A percentile compares a stretch with the other conserved stretches of the same genome.
Conservation (phyloP, 2,888 invertebrate species). For the Spisula solida region DNA sequence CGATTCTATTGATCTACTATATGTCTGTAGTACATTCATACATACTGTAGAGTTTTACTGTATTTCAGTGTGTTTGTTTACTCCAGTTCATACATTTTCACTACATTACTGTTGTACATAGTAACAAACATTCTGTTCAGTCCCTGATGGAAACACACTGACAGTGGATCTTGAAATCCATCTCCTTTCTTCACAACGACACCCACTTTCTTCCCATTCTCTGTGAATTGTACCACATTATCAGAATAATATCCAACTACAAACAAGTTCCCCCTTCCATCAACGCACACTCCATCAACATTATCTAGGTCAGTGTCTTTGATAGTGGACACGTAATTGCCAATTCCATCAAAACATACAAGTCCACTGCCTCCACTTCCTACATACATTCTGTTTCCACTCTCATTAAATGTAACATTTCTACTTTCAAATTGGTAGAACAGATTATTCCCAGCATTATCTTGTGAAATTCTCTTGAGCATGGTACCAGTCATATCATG, state of each 20-base stretch:
- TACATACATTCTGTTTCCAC: background rate
- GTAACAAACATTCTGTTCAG: too few relatives aligned
- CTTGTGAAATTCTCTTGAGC: conserved; percentile 2
- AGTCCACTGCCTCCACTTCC: background rate
- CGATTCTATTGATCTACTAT: too few relatives aligned
- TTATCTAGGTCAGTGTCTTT: background rate
- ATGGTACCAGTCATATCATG: conserved; percentile 29
- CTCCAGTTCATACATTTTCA: background rate
- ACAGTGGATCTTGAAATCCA: too few relatives aligned
- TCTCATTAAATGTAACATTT: background rate
- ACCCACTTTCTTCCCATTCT: conserved; percentile 30
- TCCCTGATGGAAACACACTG: background rate
- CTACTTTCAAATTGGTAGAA: background rate
- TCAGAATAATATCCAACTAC: conserved; percentile 19
- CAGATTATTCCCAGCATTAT: conserved; percentile 17
- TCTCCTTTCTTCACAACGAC: too few relatives aligned
- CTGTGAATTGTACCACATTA: conserved; percentile 27
- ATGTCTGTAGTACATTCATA: too few relatives aligned
- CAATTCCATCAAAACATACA: conserved; percentile 13
- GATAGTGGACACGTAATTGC: background rate
- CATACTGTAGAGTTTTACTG: too few relatives aligned
- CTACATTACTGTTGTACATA: too few relatives aligned
- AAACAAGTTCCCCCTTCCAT: conserved; percentile 25
- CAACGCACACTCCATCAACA: background rate
- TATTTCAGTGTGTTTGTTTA: too few relatives aligned